These are phyloP conservation scores for Noctuana brunneofusca DNA, from an alignment of 2,888 invertebrate genomes.

Conservation along the genomic window DNA sequence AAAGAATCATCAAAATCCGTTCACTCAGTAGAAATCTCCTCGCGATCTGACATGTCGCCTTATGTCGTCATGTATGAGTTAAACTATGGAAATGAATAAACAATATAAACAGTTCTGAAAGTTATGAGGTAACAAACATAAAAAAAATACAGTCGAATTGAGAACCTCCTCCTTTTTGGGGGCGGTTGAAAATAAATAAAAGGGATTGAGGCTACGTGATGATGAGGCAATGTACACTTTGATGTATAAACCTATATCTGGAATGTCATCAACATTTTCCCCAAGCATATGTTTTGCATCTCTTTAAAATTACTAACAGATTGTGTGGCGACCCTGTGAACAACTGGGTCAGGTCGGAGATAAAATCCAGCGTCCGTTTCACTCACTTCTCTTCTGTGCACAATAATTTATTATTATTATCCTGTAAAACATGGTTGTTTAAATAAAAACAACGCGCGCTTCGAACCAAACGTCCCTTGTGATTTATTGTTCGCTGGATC, in stretches of 20 bases:
- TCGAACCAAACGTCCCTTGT: background rate
- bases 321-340: conserved; percentile 11
- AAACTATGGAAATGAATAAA: too few relatives aligned
- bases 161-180: too few relatives aligned
- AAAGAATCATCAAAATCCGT: too few relatives aligned
- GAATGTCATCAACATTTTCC: background rate
- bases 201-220: too few relatives aligned
- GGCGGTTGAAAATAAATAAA: too few relatives aligned
- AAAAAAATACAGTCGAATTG: too few relatives aligned
- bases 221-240: too few relatives aligned
- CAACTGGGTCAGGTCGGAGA: conserved; percentile 27
- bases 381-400: conserved; percentile 21
- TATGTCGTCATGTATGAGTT: too few relatives aligned
- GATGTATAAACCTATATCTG: background rate
- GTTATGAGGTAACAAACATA: too few relatives aligned
- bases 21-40: too few relatives aligned
- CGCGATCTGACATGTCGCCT: too few relatives aligned
- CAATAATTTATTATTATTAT: conserved; percentile 31
- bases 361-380: conserved; percentile 22
- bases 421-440: conserved; percentile 21
- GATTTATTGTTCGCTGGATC: conserved; percentile 12
- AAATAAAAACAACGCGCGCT: conserved; percentile 18
- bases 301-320: conserved; percentile 4
- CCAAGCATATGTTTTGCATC: background rate
- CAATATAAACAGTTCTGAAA: too few relatives aligned